Conservation (phyloP, 2,888 invertebrate genomes). For the Stenodera caucasica region DNA sequence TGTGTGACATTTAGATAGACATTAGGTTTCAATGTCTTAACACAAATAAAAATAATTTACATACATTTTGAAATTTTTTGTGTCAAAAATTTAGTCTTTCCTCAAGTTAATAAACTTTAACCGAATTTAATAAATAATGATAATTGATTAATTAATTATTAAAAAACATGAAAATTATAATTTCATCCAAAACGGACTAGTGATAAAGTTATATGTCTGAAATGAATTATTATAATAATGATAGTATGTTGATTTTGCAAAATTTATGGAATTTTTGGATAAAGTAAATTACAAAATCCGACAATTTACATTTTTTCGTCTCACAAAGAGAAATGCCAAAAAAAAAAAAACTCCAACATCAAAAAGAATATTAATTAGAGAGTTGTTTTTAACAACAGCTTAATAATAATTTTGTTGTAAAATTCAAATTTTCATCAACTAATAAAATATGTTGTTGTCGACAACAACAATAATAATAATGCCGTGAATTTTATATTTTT, state of each 20-base stretch:
- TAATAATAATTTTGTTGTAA: neutral
- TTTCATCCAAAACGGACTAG: neutral
- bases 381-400: neutral
- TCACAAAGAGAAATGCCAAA: neutral
- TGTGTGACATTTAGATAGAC: slow-evolving; percentile 22
- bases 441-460: neutral
- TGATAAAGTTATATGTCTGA: neutral
- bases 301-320: neutral
- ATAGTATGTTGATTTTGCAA: neutral
- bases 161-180: neutral
- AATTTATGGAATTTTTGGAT: neutral
- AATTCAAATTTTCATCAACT: neutral
- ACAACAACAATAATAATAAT: neutral
- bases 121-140: neutral
- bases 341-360: neutral
- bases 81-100: neutral
- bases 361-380: neutral
- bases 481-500: neutral
- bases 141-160: neutral
- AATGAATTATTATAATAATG: neutral
- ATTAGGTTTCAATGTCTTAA: slow-evolving; percentile 7
- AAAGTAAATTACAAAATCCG: neutral
- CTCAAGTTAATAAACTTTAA: neutral
- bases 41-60: neutral
- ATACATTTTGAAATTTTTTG: neutral